A percentile compares a stretch with the other conserved stretches of the same genome.
phyloP scores from a whole-genome alignment of 2,113 vertebrate genomes.

The Osmerus mordax region DNA sequence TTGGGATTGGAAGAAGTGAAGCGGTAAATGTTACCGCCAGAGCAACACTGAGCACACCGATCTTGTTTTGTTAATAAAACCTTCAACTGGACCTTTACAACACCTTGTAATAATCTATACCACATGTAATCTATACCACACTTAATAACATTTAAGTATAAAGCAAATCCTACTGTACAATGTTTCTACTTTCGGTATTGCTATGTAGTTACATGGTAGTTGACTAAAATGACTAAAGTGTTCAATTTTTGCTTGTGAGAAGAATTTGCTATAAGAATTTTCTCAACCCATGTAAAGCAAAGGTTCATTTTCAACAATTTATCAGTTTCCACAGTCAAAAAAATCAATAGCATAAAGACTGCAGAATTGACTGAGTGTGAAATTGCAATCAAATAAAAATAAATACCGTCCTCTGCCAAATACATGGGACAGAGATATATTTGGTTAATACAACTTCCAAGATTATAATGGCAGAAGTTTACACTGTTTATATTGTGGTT shows the following conservation, averaged over 20 bases:
- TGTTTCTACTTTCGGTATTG: too few species aligned
- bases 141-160: too few species aligned
- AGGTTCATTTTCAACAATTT: constrained; percentile 44
- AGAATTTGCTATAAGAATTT: not conserved
- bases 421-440: constrained; percentile 57
- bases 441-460: constrained; percentile 43
- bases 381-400: constrained; percentile 65
- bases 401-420: constrained; percentile 54
- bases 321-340: constrained; percentile 46
- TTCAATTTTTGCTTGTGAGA: not conserved
- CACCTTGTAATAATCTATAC: too few species aligned
- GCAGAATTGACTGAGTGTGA: constrained; percentile 66
- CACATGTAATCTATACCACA: too few species aligned
- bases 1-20: constrained; percentile 37
- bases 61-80: not conserved
- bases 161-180: too few species aligned
- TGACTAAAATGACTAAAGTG: too few species aligned
- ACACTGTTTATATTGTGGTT: constrained; percentile 36
- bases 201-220: too few species aligned
- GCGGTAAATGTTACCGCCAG: not conserved
- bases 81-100: not conserved
- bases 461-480: constrained; percentile 34
- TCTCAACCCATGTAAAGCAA: not conserved
- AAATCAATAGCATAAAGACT: constrained; percentile 60
- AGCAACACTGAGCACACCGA: not conserved